Evolutionary conservation across 2,888 invertebrate genomes (phyloP).

Genomic region (Erannis defoliaria): DNA sequence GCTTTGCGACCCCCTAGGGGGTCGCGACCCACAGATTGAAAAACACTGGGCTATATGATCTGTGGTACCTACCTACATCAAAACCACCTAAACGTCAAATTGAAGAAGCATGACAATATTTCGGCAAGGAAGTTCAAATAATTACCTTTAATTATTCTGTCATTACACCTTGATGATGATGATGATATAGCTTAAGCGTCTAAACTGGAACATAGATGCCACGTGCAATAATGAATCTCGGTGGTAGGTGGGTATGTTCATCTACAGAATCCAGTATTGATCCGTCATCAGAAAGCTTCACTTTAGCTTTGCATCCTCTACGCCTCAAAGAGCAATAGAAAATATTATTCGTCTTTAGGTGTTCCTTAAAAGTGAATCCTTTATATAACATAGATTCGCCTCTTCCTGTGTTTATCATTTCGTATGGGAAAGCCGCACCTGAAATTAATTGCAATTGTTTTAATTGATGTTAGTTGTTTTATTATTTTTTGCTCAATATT

Average conservation of each 20-base stretch:
- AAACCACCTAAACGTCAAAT: too few relatives aligned
- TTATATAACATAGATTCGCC: background rate
- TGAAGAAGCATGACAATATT: too few relatives aligned
- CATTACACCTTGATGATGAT: too few relatives aligned
- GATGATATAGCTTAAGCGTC: background rate
- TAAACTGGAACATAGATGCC: background rate
- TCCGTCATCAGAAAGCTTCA: conserved; percentile 3
- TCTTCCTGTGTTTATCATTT: conserved; percentile 2
- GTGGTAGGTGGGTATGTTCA: conserved; percentile 9
- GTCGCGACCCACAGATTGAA: too few relatives aligned
- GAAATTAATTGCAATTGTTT: background rate
- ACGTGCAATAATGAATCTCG: background rate
- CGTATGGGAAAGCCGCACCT: background rate
- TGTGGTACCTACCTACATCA: too few relatives aligned
- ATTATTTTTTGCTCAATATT: too few relatives aligned
- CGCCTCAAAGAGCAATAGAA: conserved; percentile 3
- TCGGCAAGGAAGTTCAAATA: too few relatives aligned
- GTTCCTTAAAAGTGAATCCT: conserved; percentile 6
- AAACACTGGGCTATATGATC: too few relatives aligned
- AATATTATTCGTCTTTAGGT: background rate
- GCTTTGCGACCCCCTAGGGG: too few relatives aligned
- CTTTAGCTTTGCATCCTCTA: conserved; percentile 11
- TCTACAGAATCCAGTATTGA: background rate
- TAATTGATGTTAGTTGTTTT: too few relatives aligned
- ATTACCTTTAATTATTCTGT: too few relatives aligned